Conservation (phyloP, 64 coral and sea anemone genomes). For the Stichodactyla helianthus region DNA sequence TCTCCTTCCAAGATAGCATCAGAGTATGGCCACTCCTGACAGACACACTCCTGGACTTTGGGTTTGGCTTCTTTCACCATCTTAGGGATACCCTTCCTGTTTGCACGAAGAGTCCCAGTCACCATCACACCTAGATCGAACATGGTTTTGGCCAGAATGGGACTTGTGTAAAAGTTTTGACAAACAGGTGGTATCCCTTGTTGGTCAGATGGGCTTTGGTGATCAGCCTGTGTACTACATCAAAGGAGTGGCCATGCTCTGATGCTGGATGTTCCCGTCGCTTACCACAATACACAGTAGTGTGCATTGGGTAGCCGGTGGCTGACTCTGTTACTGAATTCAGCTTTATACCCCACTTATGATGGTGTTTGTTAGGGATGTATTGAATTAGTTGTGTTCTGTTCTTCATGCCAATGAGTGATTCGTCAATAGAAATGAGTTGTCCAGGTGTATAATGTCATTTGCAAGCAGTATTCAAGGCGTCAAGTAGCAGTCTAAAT, state of each 20-base stretch:
- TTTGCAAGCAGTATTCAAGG: too few relatives aligned
- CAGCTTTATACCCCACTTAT: too few relatives aligned
- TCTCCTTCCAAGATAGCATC: too few relatives aligned
- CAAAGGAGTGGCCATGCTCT: constrained; percentile 1
- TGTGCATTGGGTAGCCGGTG: too few relatives aligned
- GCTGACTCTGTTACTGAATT: constrained; percentile 3
- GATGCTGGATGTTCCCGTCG: too few relatives aligned
- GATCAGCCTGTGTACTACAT: constrained; percentile 1
- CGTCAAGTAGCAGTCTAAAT: too few relatives aligned
- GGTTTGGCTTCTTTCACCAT: constrained; percentile 32
- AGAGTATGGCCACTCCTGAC: constrained; percentile 30
- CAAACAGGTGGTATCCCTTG: constrained; percentile 17
- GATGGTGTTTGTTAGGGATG: too few relatives aligned
- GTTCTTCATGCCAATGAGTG: too few relatives aligned
- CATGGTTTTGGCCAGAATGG: neutral
- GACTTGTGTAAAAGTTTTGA: constrained; percentile 11
- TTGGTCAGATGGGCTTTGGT: neutral
- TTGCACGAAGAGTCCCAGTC: neutral
- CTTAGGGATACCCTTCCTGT: constrained; percentile 21
- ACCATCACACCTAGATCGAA: neutral
- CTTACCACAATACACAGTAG: too few relatives aligned
- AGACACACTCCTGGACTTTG: constrained; percentile 38
- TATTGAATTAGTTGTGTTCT: too few relatives aligned
- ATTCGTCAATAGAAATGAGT: too few relatives aligned
- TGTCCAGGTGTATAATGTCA: too few relatives aligned